Conservation (phyloP, 53 echinoderm and acorn worm genomes). For the Echinarachnius parma region DNA sequence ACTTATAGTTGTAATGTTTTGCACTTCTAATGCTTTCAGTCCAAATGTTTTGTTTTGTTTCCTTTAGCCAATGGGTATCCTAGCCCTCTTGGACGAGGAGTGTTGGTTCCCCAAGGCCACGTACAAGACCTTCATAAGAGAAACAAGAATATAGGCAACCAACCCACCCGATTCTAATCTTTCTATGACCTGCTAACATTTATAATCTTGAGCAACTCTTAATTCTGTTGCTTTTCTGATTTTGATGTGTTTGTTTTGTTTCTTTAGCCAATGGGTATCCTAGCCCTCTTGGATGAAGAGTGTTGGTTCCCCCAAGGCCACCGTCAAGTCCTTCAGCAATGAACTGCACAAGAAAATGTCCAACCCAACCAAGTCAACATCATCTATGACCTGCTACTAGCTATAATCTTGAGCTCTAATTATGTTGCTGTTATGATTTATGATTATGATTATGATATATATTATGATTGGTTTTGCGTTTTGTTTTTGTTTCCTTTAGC, state of each 20-base stretch:
- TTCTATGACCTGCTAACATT: too few species aligned
- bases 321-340: constrained; percentile 16
- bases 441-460: too few species aligned
- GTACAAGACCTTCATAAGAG: background rate
- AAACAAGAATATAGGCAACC: too few species aligned
- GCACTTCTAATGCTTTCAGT: background rate
- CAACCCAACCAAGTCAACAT: background rate
- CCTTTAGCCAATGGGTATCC: constrained; percentile 77
- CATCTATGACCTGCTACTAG: background rate
- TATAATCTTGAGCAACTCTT: too few species aligned
- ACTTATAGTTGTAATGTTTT: background rate
- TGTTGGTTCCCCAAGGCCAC: constrained; percentile 65
- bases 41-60: too few species aligned
- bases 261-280: constrained; percentile 78
- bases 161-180: too few species aligned
- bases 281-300: constrained; percentile 93
- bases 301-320: constrained; percentile 71
- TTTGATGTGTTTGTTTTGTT: background rate
- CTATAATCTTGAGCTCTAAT: too few species aligned
- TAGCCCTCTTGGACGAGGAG: constrained; percentile 93
- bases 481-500: constrained; percentile 32
- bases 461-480: background rate
- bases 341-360: constrained; percentile 79
- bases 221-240: too few species aligned
- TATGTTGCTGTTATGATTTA: too few species aligned